A percentile compares a stretch with the other conserved stretches of the same genome.
Evolutionary conservation across 2,888 invertebrate species (phyloP).

Genomic region (Geophilus truncorum): DNA sequence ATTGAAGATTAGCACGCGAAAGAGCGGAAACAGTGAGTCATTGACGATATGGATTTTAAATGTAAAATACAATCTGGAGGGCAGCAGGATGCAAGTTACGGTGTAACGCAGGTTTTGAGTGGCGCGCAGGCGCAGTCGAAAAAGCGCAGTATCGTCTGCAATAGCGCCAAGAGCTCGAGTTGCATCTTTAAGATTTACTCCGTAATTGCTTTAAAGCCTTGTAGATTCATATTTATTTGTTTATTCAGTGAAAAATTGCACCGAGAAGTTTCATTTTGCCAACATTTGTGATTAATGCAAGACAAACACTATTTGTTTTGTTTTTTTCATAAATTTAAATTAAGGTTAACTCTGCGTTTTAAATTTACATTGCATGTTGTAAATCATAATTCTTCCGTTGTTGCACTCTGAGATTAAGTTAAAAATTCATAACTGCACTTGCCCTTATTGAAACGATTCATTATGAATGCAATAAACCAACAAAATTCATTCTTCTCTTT

Average conservation of each 20-base stretch:
- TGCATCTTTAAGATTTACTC: background rate
- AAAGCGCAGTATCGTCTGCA: slow-evolving; percentile 16
- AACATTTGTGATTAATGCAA: too few relatives aligned
- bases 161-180: background rate
- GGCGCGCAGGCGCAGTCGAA: background rate
- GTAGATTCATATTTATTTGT: background rate
- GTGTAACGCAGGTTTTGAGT: background rate
- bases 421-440: slow-evolving; percentile 8
- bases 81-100: background rate
- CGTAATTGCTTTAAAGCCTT: too few relatives aligned
- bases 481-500: too few relatives aligned
- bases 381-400: background rate
- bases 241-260: background rate
- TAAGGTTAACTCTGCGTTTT: background rate
- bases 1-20: background rate
- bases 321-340: background rate
- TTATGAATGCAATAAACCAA: background rate
- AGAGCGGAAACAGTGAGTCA: background rate
- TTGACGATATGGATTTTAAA: background rate
- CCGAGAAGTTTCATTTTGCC: background rate
- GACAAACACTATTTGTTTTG: too few relatives aligned
- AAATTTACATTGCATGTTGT: background rate
- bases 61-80: background rate
- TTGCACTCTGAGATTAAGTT: background rate
- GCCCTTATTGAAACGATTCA: background rate